phyloP scores from a whole-genome alignment of 1,140 invertebrate species.

The Drosophila ercepeae region DNA sequence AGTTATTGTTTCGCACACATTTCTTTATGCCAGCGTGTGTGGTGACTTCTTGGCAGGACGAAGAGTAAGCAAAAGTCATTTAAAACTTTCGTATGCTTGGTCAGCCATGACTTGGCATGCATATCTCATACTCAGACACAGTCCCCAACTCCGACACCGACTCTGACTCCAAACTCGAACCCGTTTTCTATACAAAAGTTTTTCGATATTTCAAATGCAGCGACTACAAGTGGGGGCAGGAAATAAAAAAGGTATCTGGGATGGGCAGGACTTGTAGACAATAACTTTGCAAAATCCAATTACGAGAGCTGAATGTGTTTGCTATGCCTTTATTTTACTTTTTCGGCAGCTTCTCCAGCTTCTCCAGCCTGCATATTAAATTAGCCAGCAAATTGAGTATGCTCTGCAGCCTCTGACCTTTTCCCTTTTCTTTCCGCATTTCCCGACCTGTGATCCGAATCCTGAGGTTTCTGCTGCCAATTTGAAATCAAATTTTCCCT shows the following conservation, averaged over 20 bases:
- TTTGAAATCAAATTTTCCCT: slow-evolving; percentile 75
- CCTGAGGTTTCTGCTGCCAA: slow-evolving; percentile 42
- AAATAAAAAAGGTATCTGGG: slow-evolving; percentile 1
- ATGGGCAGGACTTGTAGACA: slow-evolving; percentile 47
- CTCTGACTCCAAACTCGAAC: slow-evolving; percentile 3
- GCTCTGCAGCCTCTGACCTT: slow-evolving; percentile 36
- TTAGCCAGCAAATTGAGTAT: slow-evolving; percentile 72
- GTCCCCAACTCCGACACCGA: slow-evolving; percentile 10
- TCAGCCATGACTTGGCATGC: slow-evolving; percentile 71
- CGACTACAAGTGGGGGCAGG: slow-evolving; percentile 14
- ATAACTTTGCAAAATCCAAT: slow-evolving; percentile 77
- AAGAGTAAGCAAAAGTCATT: slow-evolving; percentile 79
- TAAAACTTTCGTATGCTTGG: slow-evolving; percentile 73
- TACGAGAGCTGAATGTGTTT: slow-evolving; percentile 47
- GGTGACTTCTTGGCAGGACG: slow-evolving; percentile 2
- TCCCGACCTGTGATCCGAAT: background rate
- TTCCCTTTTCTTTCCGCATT: slow-evolving; percentile 3
- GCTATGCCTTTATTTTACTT: slow-evolving; percentile 37
- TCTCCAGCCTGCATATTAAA: slow-evolving; percentile 75
- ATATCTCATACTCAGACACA: slow-evolving; percentile 42
- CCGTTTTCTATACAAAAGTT: slow-evolving; percentile 57
- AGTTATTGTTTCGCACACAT: slow-evolving; percentile 55
- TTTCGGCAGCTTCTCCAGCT: slow-evolving; percentile 32
- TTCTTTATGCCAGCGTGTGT: slow-evolving; percentile 13
- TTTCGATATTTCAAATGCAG: slow-evolving; percentile 78